These are phyloP conservation scores for Lucilia cuprina DNA, from an alignment of 1,140 invertebrate species.

Conservation along the genomic window DNA sequence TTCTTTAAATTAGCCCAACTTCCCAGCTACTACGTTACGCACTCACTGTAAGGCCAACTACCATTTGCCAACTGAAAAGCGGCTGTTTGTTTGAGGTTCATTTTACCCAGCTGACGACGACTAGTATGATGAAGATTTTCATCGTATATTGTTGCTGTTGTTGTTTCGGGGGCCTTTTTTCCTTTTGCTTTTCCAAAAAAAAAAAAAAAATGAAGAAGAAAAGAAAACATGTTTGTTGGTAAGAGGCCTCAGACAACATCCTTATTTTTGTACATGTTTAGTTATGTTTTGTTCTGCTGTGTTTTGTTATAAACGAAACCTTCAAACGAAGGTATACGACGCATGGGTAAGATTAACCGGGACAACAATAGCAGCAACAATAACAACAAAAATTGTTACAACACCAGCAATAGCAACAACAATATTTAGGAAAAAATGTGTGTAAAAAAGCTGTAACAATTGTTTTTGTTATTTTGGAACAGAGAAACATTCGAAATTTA, in stretches of 20 bases:
- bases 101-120: constrained; percentile 19
- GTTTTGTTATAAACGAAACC: neutral
- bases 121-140: neutral
- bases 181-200: no score
- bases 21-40: constrained; percentile 21
- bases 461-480: no score
- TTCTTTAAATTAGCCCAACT: neutral
- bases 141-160: neutral
- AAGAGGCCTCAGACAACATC: neutral
- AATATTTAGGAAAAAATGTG: neutral
- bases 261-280: no score
- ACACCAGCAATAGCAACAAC: constrained; percentile 22
- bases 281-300: no score
- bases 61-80: constrained; percentile 24
- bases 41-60: constrained; percentile 15
- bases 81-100: constrained; percentile 15
- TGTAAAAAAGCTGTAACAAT: neutral
- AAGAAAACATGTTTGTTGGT: neutral
- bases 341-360: constrained; percentile 25
- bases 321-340: constrained; percentile 18
- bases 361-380: neutral
- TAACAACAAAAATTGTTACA: neutral
- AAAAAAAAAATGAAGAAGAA: no score
- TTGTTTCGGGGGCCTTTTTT: neutral
- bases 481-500: neutral